Conservation (phyloP, 1,140 invertebrate species). For the Homarus americanus region DNA sequence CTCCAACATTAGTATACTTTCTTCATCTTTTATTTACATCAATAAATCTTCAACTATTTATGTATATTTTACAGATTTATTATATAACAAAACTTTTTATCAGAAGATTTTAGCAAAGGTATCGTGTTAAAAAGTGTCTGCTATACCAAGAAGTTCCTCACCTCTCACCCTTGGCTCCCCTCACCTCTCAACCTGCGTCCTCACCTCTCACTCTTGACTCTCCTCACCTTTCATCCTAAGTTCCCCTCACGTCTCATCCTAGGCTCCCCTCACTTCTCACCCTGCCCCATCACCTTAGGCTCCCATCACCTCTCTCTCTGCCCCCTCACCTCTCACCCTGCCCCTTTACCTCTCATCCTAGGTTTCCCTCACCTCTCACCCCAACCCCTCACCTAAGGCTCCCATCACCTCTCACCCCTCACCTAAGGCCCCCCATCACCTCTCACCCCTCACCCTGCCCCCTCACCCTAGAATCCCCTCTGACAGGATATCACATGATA, state of each 20-base stretch:
- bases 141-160: not conserved
- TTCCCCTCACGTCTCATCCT: not conserved
- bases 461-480: not conserved
- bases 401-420: not conserved
- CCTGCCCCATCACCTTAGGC: not conserved
- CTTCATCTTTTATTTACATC: too few relatives aligned
- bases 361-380: too few relatives aligned
- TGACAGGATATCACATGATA: constrained; percentile 1
- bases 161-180: not conserved
- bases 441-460: not conserved
- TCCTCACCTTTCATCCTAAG: not conserved
- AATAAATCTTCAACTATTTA: too few relatives aligned
- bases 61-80: too few relatives aligned
- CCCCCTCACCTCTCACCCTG: too few relatives aligned
- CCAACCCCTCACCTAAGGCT: not conserved
- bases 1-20: too few relatives aligned
- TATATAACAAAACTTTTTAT: too few relatives aligned
- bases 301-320: too few relatives aligned
- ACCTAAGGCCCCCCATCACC: not conserved
- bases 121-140: too few relatives aligned
- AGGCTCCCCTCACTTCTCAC: not conserved
- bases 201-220: too few relatives aligned
- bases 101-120: too few relatives aligned
- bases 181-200: not conserved
- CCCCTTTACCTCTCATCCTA: too few relatives aligned